Percentiles rank a stretch among this genome's conserved stretches.
phyloP scores from a whole-genome alignment of 1,140 invertebrate genomes.

The Solenopsis fugax region DNA sequence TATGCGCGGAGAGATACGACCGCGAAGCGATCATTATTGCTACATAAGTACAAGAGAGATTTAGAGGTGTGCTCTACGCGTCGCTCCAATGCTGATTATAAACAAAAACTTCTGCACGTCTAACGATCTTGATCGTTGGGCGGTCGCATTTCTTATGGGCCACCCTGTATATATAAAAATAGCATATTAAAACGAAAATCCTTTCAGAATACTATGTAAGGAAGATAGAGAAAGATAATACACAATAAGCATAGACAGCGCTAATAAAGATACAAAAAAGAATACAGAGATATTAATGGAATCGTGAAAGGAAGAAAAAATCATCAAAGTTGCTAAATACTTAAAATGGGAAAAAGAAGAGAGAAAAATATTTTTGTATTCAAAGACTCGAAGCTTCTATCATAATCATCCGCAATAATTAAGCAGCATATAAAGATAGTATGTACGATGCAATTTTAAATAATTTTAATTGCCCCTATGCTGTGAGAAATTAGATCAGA shows the following conservation, averaged over 20 bases:
- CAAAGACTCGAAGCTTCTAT: background rate
- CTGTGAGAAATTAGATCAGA: conserved; percentile 6
- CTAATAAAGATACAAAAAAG: conserved; percentile 48
- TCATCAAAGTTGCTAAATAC: conserved; percentile 21
- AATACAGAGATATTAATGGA: conserved; percentile 23
- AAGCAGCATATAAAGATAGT: background rate
- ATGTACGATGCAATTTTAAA: background rate
- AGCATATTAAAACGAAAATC: conserved; percentile 27
- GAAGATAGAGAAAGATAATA: conserved; percentile 45
- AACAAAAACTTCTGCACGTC: no score
- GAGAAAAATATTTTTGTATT: background rate
- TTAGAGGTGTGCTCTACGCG: no score
- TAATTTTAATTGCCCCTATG: conserved; percentile 14
- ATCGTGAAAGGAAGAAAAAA: background rate
- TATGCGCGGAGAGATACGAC: no score
- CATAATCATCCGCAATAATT: background rate
- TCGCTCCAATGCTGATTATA: no score
- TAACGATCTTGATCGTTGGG: no score
- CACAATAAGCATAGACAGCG: conserved; percentile 19
- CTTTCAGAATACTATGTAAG: background rate
- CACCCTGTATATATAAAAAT: no score
- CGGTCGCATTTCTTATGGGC: no score
- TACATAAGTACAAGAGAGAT: no score
- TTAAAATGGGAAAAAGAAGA: background rate
- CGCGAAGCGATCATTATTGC: no score